Conservation (phyloP, 2,113 vertebrate genomes). For the Centropus unirufus region DNA sequence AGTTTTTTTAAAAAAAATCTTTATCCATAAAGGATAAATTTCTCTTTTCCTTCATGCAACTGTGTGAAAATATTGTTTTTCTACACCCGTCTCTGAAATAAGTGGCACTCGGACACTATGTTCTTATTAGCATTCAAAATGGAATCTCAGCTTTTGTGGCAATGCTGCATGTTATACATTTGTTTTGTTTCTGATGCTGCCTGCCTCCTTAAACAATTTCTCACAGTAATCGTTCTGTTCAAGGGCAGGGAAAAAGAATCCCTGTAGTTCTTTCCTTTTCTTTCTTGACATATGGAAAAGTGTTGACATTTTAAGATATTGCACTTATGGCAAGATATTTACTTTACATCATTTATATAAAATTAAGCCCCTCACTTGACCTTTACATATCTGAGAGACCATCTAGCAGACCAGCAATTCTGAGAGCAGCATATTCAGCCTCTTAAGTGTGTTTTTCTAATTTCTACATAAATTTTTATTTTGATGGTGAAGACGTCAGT, state of each 20-base stretch:
- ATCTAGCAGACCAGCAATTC: background rate
- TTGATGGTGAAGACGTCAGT: background rate
- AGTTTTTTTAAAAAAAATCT: background rate
- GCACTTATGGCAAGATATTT: background rate
- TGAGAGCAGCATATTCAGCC: background rate
- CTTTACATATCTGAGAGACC: background rate
- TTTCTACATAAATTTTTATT: background rate
- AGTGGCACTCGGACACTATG: accelerated
- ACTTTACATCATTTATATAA: background rate
- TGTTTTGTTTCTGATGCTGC: background rate
- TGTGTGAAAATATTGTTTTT: background rate
- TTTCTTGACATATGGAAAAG: background rate
- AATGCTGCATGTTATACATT: background rate
- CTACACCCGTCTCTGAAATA: background rate
- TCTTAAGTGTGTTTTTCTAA: background rate
- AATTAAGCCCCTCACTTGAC: background rate
- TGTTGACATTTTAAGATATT: background rate
- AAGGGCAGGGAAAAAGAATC: background rate
- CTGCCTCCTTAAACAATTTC: background rate
- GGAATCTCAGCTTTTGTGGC: background rate
- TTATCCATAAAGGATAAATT: background rate
- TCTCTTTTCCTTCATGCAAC: background rate
- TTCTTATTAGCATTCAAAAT: background rate
- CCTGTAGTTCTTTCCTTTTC: background rate
- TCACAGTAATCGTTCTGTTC: background rate